Evolutionary conservation across 2,113 vertebrate species (phyloP), one percentile per base, ranked within the genome.

Genomic region (Todiramphus saurophagus): DNA sequence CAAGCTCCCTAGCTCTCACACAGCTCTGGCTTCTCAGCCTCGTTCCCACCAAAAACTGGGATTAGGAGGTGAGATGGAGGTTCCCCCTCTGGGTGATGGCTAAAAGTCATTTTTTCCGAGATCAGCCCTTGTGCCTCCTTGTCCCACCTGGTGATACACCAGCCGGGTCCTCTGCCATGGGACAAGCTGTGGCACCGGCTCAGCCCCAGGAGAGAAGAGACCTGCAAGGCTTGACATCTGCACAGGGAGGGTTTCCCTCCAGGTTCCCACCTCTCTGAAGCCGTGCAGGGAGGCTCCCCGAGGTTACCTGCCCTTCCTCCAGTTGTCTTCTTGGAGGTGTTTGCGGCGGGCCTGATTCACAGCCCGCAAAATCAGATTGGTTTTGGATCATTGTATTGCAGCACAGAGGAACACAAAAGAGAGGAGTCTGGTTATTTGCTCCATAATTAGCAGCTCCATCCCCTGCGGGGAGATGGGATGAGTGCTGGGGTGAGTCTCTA

Each of bases 381-480:
- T 59, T 94, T 94, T 84, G 90, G 89, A 93, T 87, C 74, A 27
- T 91, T 93, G 51, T 84, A 9, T 78, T 92, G 87, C 62, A 37
- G 69, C 1, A 1, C 53, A 39, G 37, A 46, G 81, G 55, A 95
- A 83, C 91, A 93, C 84, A 91, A 83, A 94, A 90, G 88, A 93
- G 76, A n/a, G 53, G 51, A 93, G 86, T 64, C 73, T 89, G 86
- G 73, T 95, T 94, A 82, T 94, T 95, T 96, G 95, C 76, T 81
- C 79, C 44, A 39, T 95, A 95, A 96, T 94, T 96, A 95, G 85
- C 64, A 81, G 60, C 4, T 21, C 56, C 2, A 4, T 78, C 56
- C 83, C 96, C 77, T 76, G 4, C 89, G 95, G 88, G 85, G 25
- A 83, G 56, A 55, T 63, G 59, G 59, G 60, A 75, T 90, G 62